A percentile compares a stretch with the other conserved stretches of the same genome.
Conservation (phyloP, 2,888 invertebrate genomes). For the Liodrosophila aerea region DNA sequence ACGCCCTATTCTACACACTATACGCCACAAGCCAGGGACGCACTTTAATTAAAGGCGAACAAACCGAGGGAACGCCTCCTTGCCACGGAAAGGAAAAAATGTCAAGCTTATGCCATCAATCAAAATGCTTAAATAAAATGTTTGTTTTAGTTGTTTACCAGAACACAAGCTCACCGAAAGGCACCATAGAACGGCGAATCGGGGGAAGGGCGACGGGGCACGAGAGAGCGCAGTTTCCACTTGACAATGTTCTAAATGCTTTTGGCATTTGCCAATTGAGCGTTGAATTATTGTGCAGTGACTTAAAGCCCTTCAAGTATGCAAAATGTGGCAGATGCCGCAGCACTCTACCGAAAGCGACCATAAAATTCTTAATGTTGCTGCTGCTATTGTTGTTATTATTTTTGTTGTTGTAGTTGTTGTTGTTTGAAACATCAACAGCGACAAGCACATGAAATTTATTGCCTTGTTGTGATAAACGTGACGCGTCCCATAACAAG, state of each 20-base stretch:
- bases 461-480: conserved; percentile 76
- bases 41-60: conserved; percentile 68
- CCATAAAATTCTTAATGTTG: conserved; percentile 46
- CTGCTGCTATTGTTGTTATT: conserved; percentile 13
- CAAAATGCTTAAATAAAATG: conserved; percentile 76
- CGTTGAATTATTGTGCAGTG: conserved; percentile 34
- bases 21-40: conserved; percentile 14
- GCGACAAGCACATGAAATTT: conserved; percentile 61
- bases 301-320: conserved; percentile 35
- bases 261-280: conserved; percentile 45
- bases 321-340: conserved; percentile 55
- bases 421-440: conserved; percentile 16
- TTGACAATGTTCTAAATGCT: conserved; percentile 56
- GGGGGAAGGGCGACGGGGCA: no score
- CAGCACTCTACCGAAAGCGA: conserved; percentile 33
- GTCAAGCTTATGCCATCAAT: conserved; percentile 75
- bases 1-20: no score
- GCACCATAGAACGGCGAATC: conserved; percentile 28
- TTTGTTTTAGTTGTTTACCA: conserved; percentile 65
- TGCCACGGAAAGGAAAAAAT: conserved; percentile 39
- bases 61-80: conserved; percentile 43
- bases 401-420: conserved; percentile 3
- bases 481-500: conserved; percentile 56
- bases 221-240: conserved; percentile 13
- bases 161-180: conserved; percentile 29